A percentile compares a stretch with the other conserved stretches of the same genome.
Conservation (phyloP, 2,888 invertebrate genomes). For the Nematopogon swammerdamellus region DNA sequence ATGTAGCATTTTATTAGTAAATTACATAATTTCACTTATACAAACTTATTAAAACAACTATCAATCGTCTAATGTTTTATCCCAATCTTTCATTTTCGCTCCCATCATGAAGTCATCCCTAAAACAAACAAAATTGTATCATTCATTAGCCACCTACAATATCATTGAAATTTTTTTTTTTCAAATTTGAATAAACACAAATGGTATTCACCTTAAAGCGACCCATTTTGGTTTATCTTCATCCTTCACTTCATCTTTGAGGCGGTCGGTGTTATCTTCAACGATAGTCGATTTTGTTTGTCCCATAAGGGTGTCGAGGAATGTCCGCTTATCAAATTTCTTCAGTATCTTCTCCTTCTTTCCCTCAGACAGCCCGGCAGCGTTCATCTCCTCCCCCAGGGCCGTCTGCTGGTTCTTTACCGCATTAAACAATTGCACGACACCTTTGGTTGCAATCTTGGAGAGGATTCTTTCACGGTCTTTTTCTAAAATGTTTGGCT, state of each 20-base stretch:
- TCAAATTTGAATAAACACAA: no score
- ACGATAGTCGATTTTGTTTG: constrained; percentile 56
- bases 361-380: constrained; percentile 71
- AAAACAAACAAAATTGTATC: constrained; percentile 41
- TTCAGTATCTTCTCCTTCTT: constrained; percentile 75
- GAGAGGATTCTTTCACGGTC: constrained; percentile 73
- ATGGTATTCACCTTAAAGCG: constrained; percentile 54
- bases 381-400: constrained; percentile 64
- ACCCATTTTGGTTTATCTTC: constrained; percentile 55
- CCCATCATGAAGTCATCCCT: constrained; percentile 89
- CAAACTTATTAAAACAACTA: constrained; percentile 1
- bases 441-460: constrained; percentile 88
- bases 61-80: constrained; percentile 63
- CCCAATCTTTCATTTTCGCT: constrained; percentile 89
- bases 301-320: constrained; percentile 78
- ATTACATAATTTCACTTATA: no score
- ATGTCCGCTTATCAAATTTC: constrained; percentile 71
- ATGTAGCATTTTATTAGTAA: no score
- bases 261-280: constrained; percentile 32
- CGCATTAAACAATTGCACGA: constrained; percentile 90
- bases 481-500: constrained; percentile 72
- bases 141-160: no score
- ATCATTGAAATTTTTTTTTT: no score
- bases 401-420: constrained; percentile 82
- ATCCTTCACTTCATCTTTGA: constrained; percentile 37